phyloP scores from a whole-genome alignment of 2,113 vertebrate genomes.

The Peromyscus leucopus region DNA sequence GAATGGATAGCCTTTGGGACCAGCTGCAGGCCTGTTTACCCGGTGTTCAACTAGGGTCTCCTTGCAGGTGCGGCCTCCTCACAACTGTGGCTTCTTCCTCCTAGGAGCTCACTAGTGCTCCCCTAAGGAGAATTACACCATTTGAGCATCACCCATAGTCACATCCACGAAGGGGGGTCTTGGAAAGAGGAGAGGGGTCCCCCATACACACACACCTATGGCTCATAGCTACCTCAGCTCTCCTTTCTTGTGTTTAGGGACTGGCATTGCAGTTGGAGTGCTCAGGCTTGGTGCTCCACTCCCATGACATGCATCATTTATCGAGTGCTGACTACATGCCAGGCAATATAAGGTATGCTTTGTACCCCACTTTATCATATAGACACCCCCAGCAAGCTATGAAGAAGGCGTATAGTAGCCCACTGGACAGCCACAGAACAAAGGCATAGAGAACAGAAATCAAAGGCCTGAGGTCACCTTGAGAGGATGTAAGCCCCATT shows the following conservation, averaged over 20 bases:
- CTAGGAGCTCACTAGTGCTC: not conserved
- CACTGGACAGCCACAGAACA: not conserved
- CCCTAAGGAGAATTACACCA: not conserved
- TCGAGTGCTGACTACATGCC: not conserved
- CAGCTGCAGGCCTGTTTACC: fast-evolving
- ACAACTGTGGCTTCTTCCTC: not conserved
- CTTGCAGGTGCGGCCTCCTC: not conserved
- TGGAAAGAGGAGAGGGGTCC: not conserved
- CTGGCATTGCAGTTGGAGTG: not conserved
- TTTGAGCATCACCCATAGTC: fast-evolving
- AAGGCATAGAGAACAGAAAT: not conserved
- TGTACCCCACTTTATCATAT: not conserved
- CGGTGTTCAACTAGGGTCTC: not conserved
- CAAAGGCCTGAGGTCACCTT: not conserved
- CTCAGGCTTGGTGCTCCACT: not conserved
- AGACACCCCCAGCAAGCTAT: not conserved
- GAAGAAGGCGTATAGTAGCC: not conserved
- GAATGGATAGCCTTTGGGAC: fast-evolving
- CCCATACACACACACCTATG: not conserved
- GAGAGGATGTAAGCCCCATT: fast-evolving
- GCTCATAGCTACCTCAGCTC: not conserved
- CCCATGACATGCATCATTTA: not conserved
- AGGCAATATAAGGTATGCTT: not conserved
- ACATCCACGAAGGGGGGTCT: not conserved
- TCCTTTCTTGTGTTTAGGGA: not conserved